A percentile compares a stretch with the other conserved stretches of the same genome.
These are phyloP conservation scores for Halichondria panicea DNA, from an alignment of 37 sponge, comb jelly and placozoan species.

Conservation along the genomic window DNA sequence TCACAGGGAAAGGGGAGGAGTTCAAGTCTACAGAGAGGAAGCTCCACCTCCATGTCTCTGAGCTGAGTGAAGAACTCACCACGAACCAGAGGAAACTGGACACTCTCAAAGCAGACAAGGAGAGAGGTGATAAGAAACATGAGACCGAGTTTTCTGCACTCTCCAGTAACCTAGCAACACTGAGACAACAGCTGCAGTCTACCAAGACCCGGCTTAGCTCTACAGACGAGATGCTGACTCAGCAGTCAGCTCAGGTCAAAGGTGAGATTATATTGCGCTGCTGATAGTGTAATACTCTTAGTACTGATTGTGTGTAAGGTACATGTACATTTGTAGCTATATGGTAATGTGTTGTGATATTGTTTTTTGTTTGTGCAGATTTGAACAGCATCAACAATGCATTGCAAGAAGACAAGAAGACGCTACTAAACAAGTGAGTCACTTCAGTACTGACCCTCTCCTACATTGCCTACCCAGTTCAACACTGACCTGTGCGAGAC, in stretches of 20 bases:
- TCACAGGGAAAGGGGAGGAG: no score
- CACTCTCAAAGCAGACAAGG: slow-evolving; percentile 4
- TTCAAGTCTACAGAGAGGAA: no score
- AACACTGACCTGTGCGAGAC: not conserved
- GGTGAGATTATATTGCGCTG: slow-evolving; percentile 2
- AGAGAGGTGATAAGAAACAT: slow-evolving; percentile 17
- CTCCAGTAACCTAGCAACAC: slow-evolving; percentile 52
- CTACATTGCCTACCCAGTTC: not conserved
- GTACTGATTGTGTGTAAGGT: not conserved
- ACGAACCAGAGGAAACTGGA: not conserved
- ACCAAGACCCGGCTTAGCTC: slow-evolving; percentile 22
- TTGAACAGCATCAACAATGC: slow-evolving; percentile 34
- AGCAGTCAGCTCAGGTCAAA: not conserved
- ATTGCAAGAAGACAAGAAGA: slow-evolving; percentile 59
- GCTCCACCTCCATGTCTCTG: not conserved
- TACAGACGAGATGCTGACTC: slow-evolving; percentile 6
- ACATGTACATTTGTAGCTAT: slow-evolving; percentile 18
- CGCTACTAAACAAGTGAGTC: slow-evolving; percentile 67
- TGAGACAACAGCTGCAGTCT: slow-evolving; percentile 58
- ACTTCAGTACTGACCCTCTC: not conserved
- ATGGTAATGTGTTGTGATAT: not conserved
- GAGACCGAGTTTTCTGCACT: slow-evolving; percentile 43
- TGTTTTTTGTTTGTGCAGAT: slow-evolving; percentile 16
- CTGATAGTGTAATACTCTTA: not conserved
- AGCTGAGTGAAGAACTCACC: not conserved